Base-by-base conservation (phyloP, 2,888 invertebrate species). In the Parapristionchus giblindavisi region DNA sequence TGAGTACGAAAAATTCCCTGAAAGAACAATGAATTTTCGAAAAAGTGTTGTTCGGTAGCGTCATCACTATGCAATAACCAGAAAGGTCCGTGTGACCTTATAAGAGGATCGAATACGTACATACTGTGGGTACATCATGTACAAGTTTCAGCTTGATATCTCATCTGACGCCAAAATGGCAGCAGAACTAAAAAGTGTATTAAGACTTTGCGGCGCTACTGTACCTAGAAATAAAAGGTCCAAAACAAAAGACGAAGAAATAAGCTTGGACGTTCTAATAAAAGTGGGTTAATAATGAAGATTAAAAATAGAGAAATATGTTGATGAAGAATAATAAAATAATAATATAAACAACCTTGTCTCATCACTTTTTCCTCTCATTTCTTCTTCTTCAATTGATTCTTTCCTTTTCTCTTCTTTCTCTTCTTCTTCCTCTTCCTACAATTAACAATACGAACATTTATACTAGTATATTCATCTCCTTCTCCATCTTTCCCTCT, bases 311-410 rank as follows among this genome's bases (percentile, higher is more conserved):
- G 56, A 56, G 56, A 56, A 11, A 56, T 24, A 17, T 14, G 17
- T 8, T 14, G 43, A 8, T 14, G 11, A 43, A 43, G 43, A 43
- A 43, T 8, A 43, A 43, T 17, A 43, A 43, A 43, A 43, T 17
- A 43, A 43, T n/a, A n/a, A 54, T 24, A 54, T 5, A n/a, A 17
- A 63, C 63, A n/a, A 38, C 17, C 24, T 40, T 6, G 63, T 63
- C 6, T 63, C 63, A 63, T 63, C 63, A 63, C 63, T 63, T 24
- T n/a, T n/a, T 63, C 63, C 63, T 24, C 63, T 63, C 63, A 63
- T 63, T 3, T 40, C 36, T 2, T 21, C 63, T 38, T 63, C 63
- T 2, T 17, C 21, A 6, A 38, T 40, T 63, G 24, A 2, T 6
- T 40, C n/a, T 36, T 38, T 29, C 27, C 34, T 29, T n/a, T 60